Conservation (phyloP, 2,113 vertebrate species). For the human (Homo sapiens) region DNA sequence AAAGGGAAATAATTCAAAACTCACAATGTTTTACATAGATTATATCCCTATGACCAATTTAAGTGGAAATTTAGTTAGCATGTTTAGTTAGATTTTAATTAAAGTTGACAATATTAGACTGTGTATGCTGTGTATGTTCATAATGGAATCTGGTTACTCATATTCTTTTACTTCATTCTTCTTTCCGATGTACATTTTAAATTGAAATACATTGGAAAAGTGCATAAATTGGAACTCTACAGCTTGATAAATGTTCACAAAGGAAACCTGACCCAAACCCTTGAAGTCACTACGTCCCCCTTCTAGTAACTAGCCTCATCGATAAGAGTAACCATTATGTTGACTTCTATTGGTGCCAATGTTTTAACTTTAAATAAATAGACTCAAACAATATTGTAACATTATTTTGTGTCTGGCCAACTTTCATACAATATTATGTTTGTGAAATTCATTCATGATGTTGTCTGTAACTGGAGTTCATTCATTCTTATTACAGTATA, state of each 20-base stretch:
- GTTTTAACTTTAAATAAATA: not conserved
- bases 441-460: not conserved
- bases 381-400: not conserved
- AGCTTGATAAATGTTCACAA: not conserved
- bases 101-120: slow-evolving; percentile 9
- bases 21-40: slow-evolving; percentile 14
- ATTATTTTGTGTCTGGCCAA: not conserved
- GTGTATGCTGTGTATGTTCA: not conserved
- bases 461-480: not conserved
- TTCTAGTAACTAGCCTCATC: not conserved
- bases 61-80: slow-evolving; percentile 37
- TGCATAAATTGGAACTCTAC: not conserved
- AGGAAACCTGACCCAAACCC: not conserved
- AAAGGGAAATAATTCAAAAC: not conserved
- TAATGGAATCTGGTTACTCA: not conserved
- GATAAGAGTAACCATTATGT: not conserved
- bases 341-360: not conserved
- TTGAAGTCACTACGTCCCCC: not conserved
- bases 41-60: slow-evolving; percentile 57
- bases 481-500: not conserved
- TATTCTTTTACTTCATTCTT: slow-evolving; percentile 12
- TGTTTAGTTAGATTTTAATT: slow-evolving; percentile 55
- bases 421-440: not conserved
- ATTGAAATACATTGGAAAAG: not conserved
- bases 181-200: slow-evolving; percentile 18